These are phyloP conservation scores for Enteromius radiatus DNA, from an alignment of 2,797 vertebrate genomes.

Conservation along the genomic window DNA sequence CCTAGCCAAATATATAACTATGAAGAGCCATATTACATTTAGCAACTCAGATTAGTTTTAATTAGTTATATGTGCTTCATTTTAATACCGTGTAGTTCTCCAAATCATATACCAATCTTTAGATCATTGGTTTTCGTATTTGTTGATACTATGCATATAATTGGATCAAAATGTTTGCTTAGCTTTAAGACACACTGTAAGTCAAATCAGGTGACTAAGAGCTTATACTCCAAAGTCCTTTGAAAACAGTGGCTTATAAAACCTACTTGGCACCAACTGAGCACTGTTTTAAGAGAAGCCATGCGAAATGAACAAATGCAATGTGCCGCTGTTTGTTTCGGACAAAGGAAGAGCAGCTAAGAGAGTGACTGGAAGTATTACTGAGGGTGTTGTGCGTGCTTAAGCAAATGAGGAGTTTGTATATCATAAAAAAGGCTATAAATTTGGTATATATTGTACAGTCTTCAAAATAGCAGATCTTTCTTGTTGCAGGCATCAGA, in stretches of 20 bases:
- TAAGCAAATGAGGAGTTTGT: neutral
- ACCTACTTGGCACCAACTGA: neutral
- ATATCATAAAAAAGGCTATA: constrained; percentile 2
- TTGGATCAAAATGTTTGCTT: constrained; percentile 11
- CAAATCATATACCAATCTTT: neutral
- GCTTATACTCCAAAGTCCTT: constrained; percentile 26
- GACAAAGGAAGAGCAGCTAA: neutral
- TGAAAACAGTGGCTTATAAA: constrained; percentile 13
- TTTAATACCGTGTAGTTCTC: neutral
- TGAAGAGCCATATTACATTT: neutral
- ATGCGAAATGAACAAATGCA: constrained; percentile 20
- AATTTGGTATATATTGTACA: neutral
- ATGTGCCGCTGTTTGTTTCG: neutral
- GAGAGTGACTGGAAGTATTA: constrained; percentile 3
- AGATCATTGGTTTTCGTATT: neutral
- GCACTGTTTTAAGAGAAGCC: neutral
- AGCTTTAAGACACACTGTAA: neutral
- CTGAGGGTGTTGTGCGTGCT: neutral
- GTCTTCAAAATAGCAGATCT: neutral
- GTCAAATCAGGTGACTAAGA: constrained; percentile 29
- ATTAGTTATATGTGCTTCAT: neutral
- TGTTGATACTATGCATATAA: constrained; percentile 15
- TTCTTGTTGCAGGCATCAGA: constrained; percentile 85
- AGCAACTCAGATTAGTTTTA: too few species aligned
- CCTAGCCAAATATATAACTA: neutral